Base-by-base conservation (phyloP, 2,888 invertebrate genomes). In the Chouioia cunea region DNA sequence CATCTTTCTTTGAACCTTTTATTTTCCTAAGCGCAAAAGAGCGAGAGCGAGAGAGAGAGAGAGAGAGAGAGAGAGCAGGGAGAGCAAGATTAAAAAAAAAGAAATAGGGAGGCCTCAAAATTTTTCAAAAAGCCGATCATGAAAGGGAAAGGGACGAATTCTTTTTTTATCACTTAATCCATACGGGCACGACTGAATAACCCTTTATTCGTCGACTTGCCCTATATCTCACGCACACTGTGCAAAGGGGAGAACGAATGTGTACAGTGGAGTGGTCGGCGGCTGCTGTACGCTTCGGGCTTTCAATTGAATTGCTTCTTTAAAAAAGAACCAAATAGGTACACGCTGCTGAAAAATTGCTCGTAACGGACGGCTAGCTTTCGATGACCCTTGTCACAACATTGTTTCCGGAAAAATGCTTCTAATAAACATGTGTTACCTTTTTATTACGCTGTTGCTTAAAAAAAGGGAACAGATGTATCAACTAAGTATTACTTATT, bases 121-220 rank as follows among this genome's bases (percentile, higher is more conserved):
- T 83, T 84, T 72, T 84, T 84, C 80, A 83, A 85, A 85, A 85
- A 83, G 80, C 79, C 79, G 79, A 80, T 77, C 79, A 79, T 84
- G 84, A 84, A 84, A 36, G 36, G 36, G 36, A 36, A 84, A 83
- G 84, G 78, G 77, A 81, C 81, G 43, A 23, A 23, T 36, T 27
- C 20, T 58, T 83, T 84, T 83, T 84, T 84, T 84, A 84, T 84
- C 84, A 84, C 85, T 84, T 85, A 85, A 85, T 85, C 85, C 85
- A 81, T 77, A 56, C 75, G 78, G 27, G 77, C 80, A 76, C 78
- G 44, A 75, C 80, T 83, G 83, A 83, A 82, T 84, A 85, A 84
- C 84, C 82, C 83, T 83, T 83, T 82, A 82, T 82, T 76, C 66
- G 59, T 46, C 14, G 6, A 36, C 36, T 36, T 36, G 36, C 36